Evolutionary conservation across 2,888 invertebrate species (phyloP), one percentile per base, ranked within the genome.

Genomic region (Drosophila silvestris): DNA sequence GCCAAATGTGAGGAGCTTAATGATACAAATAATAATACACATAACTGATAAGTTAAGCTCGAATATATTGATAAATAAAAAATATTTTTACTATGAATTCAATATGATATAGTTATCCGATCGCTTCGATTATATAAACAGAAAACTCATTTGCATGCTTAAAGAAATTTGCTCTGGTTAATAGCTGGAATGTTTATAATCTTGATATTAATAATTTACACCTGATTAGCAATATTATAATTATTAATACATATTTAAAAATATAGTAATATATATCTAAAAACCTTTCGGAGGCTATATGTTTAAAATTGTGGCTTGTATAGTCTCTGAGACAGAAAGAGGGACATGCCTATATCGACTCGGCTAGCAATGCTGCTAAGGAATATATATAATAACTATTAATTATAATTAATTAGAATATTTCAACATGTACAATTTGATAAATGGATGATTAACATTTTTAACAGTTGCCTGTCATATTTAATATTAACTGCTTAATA

Each of bases 381-480:
- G 26, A 26, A 26, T 26, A 26, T 26, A 26, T 26, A 26, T 26
- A 22, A 22, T 22, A 26, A 26, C 26, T 5, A 22, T 7, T 22
- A 22, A 47, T 47, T 22, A 7, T 22, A 47, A 47, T 14, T 14
- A 14, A 47, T 47, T 47, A 26, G 16, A 22, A 14, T 4, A 16
- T 4, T 16, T 47, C 16, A 47, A 14, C 14, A 19, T 37, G 37
- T 28, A 30, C 5, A 57, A n/a, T 30, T n/a, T 28, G 39, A 30
- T 39, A 28, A 28, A 57, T 35, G n/a, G 5, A 12, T 37, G 28
- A 2, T 37, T 12, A 19, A 7, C 28, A 39, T 57, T 7, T 57
- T 14, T n/a, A 41, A 9, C 57, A 39, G 30, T 37, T 57, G 39
- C 28, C 39, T 30, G 39, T 39, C 57, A 30, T n/a, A 57, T 28